Percentiles rank a stretch among this genome's conserved stretches.
These are phyloP conservation scores for Dioctria rufipes DNA, from an alignment of 2,888 invertebrate genomes.

Conservation along the genomic window DNA sequence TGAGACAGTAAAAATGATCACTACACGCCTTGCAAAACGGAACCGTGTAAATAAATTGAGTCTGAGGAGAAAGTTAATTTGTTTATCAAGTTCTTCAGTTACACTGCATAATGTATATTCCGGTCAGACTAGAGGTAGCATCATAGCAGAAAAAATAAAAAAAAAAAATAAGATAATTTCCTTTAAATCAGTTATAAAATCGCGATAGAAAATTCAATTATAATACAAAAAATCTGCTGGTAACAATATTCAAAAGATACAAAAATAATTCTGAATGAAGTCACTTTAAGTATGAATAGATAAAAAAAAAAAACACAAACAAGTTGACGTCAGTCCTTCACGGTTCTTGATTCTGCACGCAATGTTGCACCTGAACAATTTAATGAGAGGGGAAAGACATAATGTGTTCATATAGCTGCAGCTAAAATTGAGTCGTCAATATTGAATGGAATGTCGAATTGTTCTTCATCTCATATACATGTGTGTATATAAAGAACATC, in stretches of 20 bases:
- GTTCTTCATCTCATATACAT: background rate
- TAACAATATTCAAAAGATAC: background rate
- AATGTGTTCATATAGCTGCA: background rate
- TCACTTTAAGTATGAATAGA: background rate
- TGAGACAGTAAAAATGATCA: slow-evolving; percentile 38
- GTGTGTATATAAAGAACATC: background rate
- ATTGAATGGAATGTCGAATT: slow-evolving; percentile 22
- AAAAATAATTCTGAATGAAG: slow-evolving; percentile 19
- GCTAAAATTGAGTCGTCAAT: slow-evolving; percentile 11
- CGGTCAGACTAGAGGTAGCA: background rate
- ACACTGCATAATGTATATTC: background rate
- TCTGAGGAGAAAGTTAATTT: slow-evolving; percentile 41
- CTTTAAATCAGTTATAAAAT: slow-evolving; percentile 2
- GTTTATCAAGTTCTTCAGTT: slow-evolving; percentile 22
- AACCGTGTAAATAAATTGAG: slow-evolving; percentile 16
- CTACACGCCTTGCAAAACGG: slow-evolving; percentile 20
- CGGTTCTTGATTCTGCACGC: slow-evolving; percentile 34
- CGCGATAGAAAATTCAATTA: background rate
- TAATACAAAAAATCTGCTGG: background rate
- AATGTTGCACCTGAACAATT: slow-evolving; percentile 40
- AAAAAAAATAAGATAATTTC: background rate
- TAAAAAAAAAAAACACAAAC: background rate
- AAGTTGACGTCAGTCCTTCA: slow-evolving; percentile 38
- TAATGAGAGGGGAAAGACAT: background rate
- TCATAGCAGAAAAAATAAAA: background rate